A percentile compares a stretch with the other conserved stretches of the same genome.
These are phyloP conservation scores for Rafetus swinhoei DNA, from an alignment of 2,113 vertebrate species.

Conservation along the genomic window DNA sequence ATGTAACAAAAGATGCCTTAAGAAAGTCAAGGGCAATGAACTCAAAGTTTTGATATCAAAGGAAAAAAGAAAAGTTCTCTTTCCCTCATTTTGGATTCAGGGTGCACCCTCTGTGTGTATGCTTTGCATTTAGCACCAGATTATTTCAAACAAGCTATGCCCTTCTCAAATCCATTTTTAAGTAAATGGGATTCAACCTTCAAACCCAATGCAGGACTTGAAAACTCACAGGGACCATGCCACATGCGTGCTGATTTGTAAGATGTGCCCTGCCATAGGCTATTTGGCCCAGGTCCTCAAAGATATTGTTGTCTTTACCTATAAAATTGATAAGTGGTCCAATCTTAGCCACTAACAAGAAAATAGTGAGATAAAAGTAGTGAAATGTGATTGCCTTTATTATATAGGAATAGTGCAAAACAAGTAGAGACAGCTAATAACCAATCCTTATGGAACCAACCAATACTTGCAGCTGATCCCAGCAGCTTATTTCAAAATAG, in stretches of 20 bases:
- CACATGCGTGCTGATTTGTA: neutral
- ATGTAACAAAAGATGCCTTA: conserved; percentile 35
- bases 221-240: neutral
- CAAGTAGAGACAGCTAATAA: neutral
- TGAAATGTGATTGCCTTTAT: neutral
- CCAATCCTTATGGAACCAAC: neutral
- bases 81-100: neutral
- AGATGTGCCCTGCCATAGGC: neutral
- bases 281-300: neutral
- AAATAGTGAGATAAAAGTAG: neutral
- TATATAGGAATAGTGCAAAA: neutral
- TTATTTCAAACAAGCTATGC: neutral
- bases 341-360: neutral
- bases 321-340: neutral
- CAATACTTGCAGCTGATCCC: neutral
- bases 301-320: neutral
- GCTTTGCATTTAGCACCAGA: neutral
- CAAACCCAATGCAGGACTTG: neutral
- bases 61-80: neutral
- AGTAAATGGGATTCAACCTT: neutral
- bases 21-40: conserved; percentile 39
- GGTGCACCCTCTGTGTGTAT: accelerated
- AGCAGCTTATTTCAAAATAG: too few relatives aligned
- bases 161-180: neutral
- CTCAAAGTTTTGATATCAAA: neutral